A percentile compares a stretch with the other conserved stretches of the same genome.
phyloP scores from a whole-genome alignment of 2,113 vertebrate genomes.

The Cyphomyrus plagiostoma region DNA sequence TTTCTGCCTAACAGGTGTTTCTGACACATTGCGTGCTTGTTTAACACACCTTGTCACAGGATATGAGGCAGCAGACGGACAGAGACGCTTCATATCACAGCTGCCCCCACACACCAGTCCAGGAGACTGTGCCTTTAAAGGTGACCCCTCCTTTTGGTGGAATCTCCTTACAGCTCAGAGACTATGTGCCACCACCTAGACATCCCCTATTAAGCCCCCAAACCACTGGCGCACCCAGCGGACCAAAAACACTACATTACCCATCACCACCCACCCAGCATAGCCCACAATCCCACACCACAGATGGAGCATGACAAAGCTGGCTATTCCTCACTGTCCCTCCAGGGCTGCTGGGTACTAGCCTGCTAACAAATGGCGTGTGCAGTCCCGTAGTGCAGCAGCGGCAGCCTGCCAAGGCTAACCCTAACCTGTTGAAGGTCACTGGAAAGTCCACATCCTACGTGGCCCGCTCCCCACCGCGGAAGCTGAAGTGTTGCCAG shows the following conservation, averaged over 20 bases:
- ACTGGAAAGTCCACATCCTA: neutral
- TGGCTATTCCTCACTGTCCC: neutral
- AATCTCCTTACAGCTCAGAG: neutral
- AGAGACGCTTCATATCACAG: neutral
- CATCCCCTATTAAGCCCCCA: neutral
- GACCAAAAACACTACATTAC: neutral
- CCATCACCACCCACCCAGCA: neutral
- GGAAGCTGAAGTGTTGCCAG: neutral
- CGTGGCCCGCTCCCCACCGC: neutral
- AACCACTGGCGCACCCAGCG: neutral
- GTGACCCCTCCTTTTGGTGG: neutral
- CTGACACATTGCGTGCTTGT: neutral
- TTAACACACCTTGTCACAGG: neutral
- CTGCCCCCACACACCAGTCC: neutral
- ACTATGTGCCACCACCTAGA: neutral
- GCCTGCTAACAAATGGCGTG: neutral
- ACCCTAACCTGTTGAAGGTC: neutral
- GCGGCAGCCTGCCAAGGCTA: neutral
- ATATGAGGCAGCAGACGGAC: neutral
- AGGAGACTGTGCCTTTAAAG: neutral
- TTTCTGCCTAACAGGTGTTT: neutral
- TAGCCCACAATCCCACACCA: neutral
- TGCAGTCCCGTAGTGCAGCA: neutral
- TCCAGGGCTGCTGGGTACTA: neutral
- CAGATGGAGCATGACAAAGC: neutral